A percentile compares a stretch with the other conserved stretches of the same genome.
phyloP scores from a whole-genome alignment of 2,113 vertebrate genomes.

The Sylvietta virens region DNA sequence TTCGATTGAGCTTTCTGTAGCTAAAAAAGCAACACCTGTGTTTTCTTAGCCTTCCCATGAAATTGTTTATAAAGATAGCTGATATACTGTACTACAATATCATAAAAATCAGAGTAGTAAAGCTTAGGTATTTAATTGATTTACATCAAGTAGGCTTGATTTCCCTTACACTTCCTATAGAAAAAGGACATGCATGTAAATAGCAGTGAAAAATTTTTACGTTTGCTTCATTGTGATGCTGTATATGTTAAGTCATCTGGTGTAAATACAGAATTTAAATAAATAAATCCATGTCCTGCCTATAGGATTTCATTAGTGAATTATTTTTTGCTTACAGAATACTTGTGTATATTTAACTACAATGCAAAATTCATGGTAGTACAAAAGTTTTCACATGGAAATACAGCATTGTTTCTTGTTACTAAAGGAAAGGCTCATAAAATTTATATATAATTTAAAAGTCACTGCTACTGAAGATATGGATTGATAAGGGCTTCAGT shows the following conservation, averaged over 20 bases:
- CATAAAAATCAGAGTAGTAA: neutral
- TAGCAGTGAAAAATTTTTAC: neutral
- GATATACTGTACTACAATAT: neutral
- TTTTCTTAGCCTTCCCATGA: neutral
- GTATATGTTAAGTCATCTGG: neutral
- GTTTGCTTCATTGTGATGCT: neutral
- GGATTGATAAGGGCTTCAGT: neutral
- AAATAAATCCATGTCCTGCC: neutral
- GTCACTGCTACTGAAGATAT: neutral
- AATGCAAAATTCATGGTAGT: neutral
- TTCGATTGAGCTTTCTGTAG: neutral
- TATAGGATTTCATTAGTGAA: neutral
- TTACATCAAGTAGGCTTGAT: neutral
- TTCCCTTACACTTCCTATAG: neutral
- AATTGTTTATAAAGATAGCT: neutral
- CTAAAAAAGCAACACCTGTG: neutral
- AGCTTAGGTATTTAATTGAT: neutral
- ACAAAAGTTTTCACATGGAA: neutral
- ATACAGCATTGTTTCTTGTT: neutral
- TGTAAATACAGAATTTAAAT: neutral
- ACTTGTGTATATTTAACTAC: neutral
- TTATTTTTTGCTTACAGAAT: neutral
- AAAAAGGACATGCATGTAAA: neutral
- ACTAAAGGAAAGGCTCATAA: neutral
- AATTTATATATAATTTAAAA: neutral